Conservation (phyloP, 2,888 invertebrate genomes). For the Cataglyphis cursor region DNA sequence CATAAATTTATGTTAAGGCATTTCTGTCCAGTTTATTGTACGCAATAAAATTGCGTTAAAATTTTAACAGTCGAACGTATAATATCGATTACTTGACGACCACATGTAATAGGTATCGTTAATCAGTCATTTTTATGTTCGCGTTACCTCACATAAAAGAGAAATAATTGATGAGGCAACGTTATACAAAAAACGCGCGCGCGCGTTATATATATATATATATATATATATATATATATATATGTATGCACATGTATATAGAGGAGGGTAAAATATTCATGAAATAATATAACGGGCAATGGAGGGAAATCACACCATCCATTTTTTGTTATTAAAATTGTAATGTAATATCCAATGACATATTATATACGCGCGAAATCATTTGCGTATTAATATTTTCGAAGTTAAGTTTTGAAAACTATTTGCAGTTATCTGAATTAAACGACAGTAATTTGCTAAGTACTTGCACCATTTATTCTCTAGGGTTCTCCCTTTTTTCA, state of each 20-base stretch:
- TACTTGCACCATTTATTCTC: neutral
- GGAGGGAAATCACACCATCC: conserved; percentile 25
- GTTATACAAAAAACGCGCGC: neutral
- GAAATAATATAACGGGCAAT: conserved; percentile 39
- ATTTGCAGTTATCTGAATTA: neutral
- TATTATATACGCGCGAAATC: neutral
- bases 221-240: too few relatives aligned
- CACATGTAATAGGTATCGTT: conserved; percentile 15
- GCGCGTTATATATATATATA: neutral
- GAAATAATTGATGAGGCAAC: conserved; percentile 52
- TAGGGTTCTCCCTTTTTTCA: neutral
- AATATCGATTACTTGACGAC: conserved; percentile 12
- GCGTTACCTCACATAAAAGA: neutral
- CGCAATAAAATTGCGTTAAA: conserved; percentile 12
- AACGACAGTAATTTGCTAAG: neutral
- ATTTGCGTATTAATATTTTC: conserved; percentile 6
- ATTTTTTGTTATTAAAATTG: conserved; percentile 37
- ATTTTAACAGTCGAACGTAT: neutral
- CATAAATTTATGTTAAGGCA: neutral
- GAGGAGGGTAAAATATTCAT: conserved; percentile 46
- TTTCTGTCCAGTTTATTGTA: neutral
- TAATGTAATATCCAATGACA: conserved; percentile 15
- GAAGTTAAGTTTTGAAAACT: neutral
- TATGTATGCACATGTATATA: neutral
- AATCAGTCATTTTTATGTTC: conserved; percentile 43